A percentile compares a stretch with the other conserved stretches of the same genome.
Conservation (phyloP, 2,797 vertebrate genomes). For the Streptopelia turtur region DNA sequence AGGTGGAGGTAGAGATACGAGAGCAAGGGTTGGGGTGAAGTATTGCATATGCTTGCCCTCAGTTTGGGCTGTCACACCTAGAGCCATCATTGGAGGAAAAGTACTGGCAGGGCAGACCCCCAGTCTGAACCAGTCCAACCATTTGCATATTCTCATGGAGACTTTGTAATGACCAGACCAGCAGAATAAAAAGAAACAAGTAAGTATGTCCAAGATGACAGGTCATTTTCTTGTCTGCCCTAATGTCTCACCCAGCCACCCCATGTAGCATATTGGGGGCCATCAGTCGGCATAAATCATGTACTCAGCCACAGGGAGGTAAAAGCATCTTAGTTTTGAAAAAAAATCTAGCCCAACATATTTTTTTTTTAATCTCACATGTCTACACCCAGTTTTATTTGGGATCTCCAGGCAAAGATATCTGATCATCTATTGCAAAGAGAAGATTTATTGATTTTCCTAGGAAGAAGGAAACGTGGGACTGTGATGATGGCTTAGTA, state of each 20-base stretch:
- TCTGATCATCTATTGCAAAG: background rate
- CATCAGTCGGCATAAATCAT: background rate
- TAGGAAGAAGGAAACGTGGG: background rate
- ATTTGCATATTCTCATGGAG: background rate
- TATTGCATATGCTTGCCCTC: fast-evolving
- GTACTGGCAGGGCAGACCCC: background rate
- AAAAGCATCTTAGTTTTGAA: background rate
- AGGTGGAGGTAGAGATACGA: background rate
- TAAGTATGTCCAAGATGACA: background rate
- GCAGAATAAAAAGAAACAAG: background rate
- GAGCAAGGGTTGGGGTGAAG: background rate
- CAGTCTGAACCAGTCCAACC: fast-evolving
- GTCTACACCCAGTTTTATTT: background rate
- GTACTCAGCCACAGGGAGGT: background rate
- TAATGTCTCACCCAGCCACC: background rate
- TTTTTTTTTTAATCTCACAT: background rate
- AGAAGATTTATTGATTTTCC: background rate
- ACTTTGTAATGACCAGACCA: background rate
- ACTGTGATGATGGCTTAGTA: background rate
- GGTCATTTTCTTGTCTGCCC: background rate
- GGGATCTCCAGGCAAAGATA: background rate
- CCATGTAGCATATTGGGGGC: background rate
- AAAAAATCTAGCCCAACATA: background rate
- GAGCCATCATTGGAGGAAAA: background rate
- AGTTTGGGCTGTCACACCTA: fast-evolving